Percentiles rank a stretch among this genome's conserved stretches.
phyloP scores from a whole-genome alignment of 2,797 vertebrate species.

The Myripristis murdjan region DNA sequence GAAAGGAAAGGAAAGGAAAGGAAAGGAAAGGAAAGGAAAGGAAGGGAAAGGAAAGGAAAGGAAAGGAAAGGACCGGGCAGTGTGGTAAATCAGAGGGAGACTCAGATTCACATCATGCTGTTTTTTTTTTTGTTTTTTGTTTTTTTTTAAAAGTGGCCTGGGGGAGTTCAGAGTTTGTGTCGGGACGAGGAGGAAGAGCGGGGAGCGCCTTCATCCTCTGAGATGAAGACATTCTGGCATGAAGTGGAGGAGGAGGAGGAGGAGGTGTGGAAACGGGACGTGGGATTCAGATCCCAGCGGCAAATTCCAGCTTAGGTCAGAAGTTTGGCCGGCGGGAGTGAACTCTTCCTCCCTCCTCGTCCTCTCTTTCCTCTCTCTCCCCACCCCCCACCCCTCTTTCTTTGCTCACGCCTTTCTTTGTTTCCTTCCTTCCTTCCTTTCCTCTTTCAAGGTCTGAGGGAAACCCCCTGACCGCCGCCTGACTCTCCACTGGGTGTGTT shows the following conservation, averaged over 20 bases:
- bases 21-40: background rate
- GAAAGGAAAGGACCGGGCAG: background rate
- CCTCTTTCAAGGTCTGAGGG: background rate
- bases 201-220: background rate
- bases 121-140: no score
- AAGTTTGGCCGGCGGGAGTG: background rate
- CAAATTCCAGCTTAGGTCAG: slow-evolving; percentile 48
- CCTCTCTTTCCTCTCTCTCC: background rate
- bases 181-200: slow-evolving; percentile 34
- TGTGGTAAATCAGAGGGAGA: background rate
- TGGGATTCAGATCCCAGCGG: slow-evolving; percentile 22
- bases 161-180: no score
- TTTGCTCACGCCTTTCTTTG: background rate
- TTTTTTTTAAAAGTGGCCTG: no score
- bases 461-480: slow-evolving; percentile 8
- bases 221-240: no score
- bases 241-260: slow-evolving; percentile 27
- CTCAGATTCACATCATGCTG: no score
- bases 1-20: no score
- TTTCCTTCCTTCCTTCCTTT: no score
- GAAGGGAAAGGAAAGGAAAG: background rate
- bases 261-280: background rate
- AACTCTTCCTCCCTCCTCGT: no score
- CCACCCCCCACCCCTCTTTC: slow-evolving; percentile 7
- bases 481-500: no score